Conservation (phyloP, 2,888 invertebrate species). For the Mythimna pallens region DNA sequence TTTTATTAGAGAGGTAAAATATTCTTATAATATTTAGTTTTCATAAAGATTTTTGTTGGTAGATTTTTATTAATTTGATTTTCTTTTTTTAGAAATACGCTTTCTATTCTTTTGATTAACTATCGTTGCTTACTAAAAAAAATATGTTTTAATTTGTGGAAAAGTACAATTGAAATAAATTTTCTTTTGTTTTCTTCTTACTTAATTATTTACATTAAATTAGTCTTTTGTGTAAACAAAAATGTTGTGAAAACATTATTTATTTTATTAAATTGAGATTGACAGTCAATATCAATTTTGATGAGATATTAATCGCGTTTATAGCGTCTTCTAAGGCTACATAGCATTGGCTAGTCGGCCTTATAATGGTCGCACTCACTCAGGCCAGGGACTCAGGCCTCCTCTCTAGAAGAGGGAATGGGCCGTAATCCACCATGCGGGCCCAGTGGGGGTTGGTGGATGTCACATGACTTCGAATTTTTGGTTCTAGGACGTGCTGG, state of each 20-base stretch:
- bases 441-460: no score
- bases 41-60: neutral
- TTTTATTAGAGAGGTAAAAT: neutral
- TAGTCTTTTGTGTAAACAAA: constrained; percentile 1
- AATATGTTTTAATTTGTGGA: neutral
- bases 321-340: neutral
- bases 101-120: neutral
- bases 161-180: neutral
- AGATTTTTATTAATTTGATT: neutral
- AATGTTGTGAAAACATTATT: neutral
- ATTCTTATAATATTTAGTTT: neutral
- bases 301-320: neutral
- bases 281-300: neutral
- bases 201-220: constrained; percentile 10
- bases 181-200: constrained; percentile 10
- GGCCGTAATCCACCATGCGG: no score
- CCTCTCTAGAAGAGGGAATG: no score
- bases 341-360: no score
- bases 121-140: neutral
- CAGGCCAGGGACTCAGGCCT: no score
- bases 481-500: no score
- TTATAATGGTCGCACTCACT: no score
- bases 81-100: neutral
- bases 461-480: no score
- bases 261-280: neutral